Evolutionary conservation across 2,113 vertebrate genomes (phyloP), one percentile per base, ranked within the genome.

Genomic region (Lasiurus borealis): DNA sequence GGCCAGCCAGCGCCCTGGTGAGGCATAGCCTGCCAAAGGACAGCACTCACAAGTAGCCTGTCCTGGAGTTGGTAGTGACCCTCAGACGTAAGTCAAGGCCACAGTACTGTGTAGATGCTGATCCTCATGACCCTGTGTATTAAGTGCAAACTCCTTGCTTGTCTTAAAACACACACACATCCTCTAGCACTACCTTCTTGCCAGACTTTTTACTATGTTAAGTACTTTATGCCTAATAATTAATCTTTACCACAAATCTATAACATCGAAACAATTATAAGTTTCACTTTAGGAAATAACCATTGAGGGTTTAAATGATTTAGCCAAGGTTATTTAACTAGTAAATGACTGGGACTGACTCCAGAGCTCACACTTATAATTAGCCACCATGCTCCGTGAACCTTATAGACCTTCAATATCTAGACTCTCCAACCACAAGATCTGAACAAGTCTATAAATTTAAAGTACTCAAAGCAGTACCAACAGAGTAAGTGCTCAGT

Each of bases 241-340:
- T 90, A 40, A 36, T 52, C 6, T 64, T 84, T 84, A 88, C 57
- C 44, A 50, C 18, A 84, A 50, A 66, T n/a, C 29, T 83, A 77
- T 71, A 44, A 86, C 80, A 19, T 76, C 31, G 16, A 91, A 81
- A 57, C 11, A 76, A 40, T 72, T 21, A 75, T 68, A 40, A 34
- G 12, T 78, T 23, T 80, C 19, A 46, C 15, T 84, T 40, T 66
- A 94, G 34, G 57, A 95, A 88, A 92, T 40, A 88, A 27, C 27
- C 23, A 66, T 71, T n/a, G 29, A 88, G 44, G 31, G 8, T 50
- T 69, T 76, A 69, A 90, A n/a, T 89, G 44, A 93, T 46, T 69
- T 80, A 73, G 27, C 18, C 21, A 78, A 62, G 14, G 48, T 50
- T 66, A 68, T 16, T 15, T 50, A 91, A 73, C 16, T 50, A 72